Evolutionary conservation across 2,888 invertebrate species (phyloP), one percentile per base, ranked within the genome.

Genomic region (Acleris cristana): DNA sequence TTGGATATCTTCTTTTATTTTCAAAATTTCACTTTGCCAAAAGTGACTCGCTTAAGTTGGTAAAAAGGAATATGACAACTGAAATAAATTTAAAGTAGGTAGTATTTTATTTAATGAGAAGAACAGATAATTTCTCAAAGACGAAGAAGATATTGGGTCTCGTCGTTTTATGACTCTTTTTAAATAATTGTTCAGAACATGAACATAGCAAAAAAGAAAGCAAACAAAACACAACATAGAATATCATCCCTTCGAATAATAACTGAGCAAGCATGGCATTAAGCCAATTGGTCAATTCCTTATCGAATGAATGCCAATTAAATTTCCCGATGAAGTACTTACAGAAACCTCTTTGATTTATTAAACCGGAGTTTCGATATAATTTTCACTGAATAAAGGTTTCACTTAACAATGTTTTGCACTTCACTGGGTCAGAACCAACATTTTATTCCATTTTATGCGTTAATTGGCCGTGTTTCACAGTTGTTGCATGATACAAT

Each of bases 211-310:
- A 48, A 16, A 2, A 48, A 48, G 2, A 18, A 48, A 48, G 18
- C 6, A 48, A 16, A n/a, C 48, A 45, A 45, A 45, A n/a, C 16
- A n/a, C 18, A 0, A 48, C 18, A 48, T 8, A n/a, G 7, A 49
- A 51, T 14, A 51, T 12, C 18, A 10, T 19, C 19, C 8, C 16
- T 26, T 49, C 19, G n/a, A 26, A 23, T 26, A 49, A 49, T 80
- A 78, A 76, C 76, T 81, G 80, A 81, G 78, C 78, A 70, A 75
- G 58, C 69, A 71, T 86, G 88, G 88, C 87, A 72, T 0, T 2
- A 4, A 57, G 86, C 89, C 88, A 88, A 87, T 74, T 78, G 79
- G 79, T 76, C 75, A 76, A 77, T 75, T 74, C 73, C 59, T 64
- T 69, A 67, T 74, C 71, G 48, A 54, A 54, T 56, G 26, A 64